These are phyloP conservation scores for Papilio machaon DNA, from an alignment of 1,140 invertebrate genomes.

Conservation along the genomic window DNA sequence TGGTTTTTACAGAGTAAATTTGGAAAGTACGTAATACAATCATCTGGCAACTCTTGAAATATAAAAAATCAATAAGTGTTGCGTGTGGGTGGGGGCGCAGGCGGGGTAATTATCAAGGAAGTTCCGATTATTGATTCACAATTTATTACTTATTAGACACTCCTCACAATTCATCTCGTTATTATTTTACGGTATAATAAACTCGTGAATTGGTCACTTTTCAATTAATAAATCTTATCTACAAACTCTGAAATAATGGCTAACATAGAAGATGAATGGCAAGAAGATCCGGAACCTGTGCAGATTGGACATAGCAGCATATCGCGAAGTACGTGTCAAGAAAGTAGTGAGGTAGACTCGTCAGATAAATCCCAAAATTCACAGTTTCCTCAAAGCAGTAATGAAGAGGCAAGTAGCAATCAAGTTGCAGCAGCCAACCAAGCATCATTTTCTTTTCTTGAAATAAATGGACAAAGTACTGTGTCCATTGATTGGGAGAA, in stretches of 20 bases:
- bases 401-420: slow-evolving; percentile 9
- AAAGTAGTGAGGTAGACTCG: slow-evolving; percentile 22
- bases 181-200: too few species aligned
- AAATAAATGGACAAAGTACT: slow-evolving; percentile 57
- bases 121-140: too few species aligned
- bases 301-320: slow-evolving; percentile 41
- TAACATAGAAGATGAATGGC: slow-evolving; percentile 62
- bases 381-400: slow-evolving; percentile 44
- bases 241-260: slow-evolving; percentile 46
- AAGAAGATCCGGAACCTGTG: slow-evolving; percentile 43
- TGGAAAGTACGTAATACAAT: too few species aligned
- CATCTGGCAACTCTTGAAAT: too few species aligned
- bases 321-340: slow-evolving; percentile 48
- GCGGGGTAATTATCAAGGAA: too few species aligned
- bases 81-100: too few species aligned
- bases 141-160: too few species aligned
- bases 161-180: too few species aligned
- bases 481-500: slow-evolving; percentile 72
- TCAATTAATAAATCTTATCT: too few species aligned
- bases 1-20: too few species aligned
- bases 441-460: slow-evolving; percentile 57
- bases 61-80: too few species aligned
- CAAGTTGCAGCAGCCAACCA: slow-evolving; percentile 39
- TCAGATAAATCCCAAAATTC: not conserved
- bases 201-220: too few species aligned